Conservation (phyloP, 2,888 invertebrate species). For the Agriotes lineatus region DNA sequence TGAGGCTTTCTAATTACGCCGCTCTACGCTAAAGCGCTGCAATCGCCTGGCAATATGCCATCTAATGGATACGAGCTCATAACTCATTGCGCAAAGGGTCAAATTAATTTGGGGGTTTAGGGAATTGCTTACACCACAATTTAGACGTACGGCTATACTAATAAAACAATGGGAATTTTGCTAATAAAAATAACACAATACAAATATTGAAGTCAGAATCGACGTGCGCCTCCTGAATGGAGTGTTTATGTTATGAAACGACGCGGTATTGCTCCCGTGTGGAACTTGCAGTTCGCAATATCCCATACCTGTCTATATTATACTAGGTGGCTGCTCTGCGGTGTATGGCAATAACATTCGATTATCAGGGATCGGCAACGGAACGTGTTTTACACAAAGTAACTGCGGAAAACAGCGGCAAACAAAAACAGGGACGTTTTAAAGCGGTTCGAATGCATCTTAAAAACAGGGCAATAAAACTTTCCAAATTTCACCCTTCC, state of each 20-base stretch:
- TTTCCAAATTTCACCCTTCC: constrained; percentile 33
- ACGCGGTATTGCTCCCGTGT: constrained; percentile 41
- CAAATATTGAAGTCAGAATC: constrained; percentile 39
- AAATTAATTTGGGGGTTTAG: constrained; percentile 62
- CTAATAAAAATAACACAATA: constrained; percentile 44
- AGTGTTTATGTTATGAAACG: constrained; percentile 45
- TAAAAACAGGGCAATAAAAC: constrained; percentile 5
- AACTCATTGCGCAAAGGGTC: constrained; percentile 63
- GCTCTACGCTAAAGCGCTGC: constrained; percentile 57
- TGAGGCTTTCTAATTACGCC: constrained; percentile 62
- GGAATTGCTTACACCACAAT: constrained; percentile 53
- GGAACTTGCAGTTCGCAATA: constrained; percentile 38
- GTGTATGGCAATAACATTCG: constrained; percentile 34
- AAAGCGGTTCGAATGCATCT: neutral
- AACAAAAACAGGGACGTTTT: neutral
- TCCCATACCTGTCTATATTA: constrained; percentile 40
- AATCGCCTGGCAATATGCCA: constrained; percentile 65
- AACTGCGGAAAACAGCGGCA: no score
- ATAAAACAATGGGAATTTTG: constrained; percentile 45
- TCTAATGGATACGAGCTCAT: constrained; percentile 63
- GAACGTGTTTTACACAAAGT: constrained; percentile 27
- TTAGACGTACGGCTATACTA: constrained; percentile 46
- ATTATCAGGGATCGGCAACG: constrained; percentile 28
- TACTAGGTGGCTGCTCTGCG: constrained; percentile 31
- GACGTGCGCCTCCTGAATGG: constrained; percentile 35